phyloP scores from a whole-genome alignment of 2,888 invertebrate species.

The Ptychoptera albimana region DNA sequence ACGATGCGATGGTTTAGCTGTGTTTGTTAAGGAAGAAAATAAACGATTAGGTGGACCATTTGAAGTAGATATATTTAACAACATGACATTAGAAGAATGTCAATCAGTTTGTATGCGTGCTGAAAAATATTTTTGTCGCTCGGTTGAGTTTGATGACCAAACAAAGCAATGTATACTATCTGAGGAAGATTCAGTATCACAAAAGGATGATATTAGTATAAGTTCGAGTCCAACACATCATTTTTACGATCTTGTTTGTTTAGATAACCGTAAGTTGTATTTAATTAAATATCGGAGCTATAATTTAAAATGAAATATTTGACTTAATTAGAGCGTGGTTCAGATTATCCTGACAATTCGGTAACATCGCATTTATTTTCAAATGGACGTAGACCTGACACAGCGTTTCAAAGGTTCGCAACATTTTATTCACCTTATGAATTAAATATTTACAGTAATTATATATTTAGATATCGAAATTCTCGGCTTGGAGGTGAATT shows the following conservation, averaged over 20 bases:
- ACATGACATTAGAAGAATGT: conserved; percentile 74
- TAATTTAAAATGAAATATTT: conserved; percentile 2
- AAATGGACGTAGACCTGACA: conserved; percentile 66
- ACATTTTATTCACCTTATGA: no score
- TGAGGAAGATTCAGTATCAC: conserved; percentile 80
- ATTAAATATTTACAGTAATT: background rate
- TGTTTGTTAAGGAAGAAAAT: conserved; percentile 81
- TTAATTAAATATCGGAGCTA: background rate
- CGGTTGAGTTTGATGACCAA: conserved; percentile 78
- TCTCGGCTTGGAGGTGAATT: conserved; percentile 75
- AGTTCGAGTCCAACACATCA: conserved; percentile 75
- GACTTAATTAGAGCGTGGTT: conserved; percentile 61
- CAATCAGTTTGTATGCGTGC: conserved; percentile 75
- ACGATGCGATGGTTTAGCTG: conserved; percentile 71
- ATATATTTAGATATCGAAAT: conserved; percentile 48
- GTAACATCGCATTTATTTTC: conserved; percentile 72
- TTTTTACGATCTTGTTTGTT: conserved; percentile 76
- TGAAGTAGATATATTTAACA: conserved; percentile 74
- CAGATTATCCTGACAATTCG: conserved; percentile 77
- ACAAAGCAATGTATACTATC: conserved; percentile 76
- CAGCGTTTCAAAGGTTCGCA: conserved; percentile 45
- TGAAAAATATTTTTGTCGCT: conserved; percentile 78
- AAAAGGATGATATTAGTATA: conserved; percentile 72
- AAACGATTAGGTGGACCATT: conserved; percentile 76
- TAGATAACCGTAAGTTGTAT: conserved; percentile 65